A percentile compares a stretch with the other conserved stretches of the same genome.
phyloP scores from a whole-genome alignment of 2,888 invertebrate genomes.

The Drosophila paranaensis region DNA sequence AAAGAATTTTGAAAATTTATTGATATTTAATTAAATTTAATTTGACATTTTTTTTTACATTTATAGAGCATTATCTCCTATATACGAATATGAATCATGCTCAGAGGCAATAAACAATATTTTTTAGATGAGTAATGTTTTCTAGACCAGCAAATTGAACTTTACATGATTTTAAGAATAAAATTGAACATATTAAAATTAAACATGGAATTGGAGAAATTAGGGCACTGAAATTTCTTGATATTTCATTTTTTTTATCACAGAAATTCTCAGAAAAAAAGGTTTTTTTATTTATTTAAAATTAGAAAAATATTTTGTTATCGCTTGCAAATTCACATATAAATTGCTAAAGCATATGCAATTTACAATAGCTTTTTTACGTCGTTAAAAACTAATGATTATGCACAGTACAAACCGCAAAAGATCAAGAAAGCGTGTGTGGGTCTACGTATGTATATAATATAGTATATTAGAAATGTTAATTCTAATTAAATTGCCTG shows the following conservation, averaged over 20 bases:
- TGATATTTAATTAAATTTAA: not conserved
- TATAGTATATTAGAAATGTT: not conserved
- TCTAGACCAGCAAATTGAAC: not conserved
- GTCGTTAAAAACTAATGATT: conserved; percentile 1
- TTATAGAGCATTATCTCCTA: not conserved
- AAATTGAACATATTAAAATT: not conserved
- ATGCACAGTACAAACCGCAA: conserved; percentile 7
- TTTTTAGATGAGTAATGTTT: not conserved
- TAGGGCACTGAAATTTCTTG: too few relatives aligned
- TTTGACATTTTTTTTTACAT: not conserved
- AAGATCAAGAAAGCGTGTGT: conserved; percentile 7
- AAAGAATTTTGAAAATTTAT: too few relatives aligned
- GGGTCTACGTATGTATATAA: not conserved
- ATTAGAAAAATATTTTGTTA: not conserved
- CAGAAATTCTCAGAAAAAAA: not conserved
- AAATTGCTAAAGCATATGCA: not conserved
- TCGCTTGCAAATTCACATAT: not conserved
- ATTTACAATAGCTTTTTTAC: conserved; percentile 1
- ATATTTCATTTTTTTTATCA: not conserved
- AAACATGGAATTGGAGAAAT: not conserved
- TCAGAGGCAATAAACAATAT: not conserved
- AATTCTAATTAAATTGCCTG: conserved; percentile 16
- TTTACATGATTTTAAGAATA: not conserved
- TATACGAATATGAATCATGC: not conserved
- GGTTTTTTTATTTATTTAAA: not conserved